A percentile compares a stretch with the other conserved stretches of the same genome.
phyloP scores from a whole-genome alignment of 2,113 vertebrate genomes.

The Micromys minutus region DNA sequence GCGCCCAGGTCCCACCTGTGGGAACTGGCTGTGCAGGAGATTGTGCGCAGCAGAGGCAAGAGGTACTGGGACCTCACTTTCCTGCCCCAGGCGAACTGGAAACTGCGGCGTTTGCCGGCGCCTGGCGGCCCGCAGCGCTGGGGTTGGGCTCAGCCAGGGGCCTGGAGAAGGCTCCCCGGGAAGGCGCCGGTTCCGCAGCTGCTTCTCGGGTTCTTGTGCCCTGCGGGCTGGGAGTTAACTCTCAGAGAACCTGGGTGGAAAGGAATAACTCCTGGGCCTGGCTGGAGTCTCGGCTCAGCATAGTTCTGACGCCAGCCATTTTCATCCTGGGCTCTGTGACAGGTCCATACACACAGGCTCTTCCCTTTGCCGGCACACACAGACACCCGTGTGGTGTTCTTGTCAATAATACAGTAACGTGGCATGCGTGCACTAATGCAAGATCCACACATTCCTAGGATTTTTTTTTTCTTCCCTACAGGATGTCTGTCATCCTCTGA shows the following conservation, averaged over 20 bases:
- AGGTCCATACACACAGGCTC: not conserved
- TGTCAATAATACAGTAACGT: not conserved
- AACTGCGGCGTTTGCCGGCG: constrained; percentile 48
- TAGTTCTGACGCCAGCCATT: not conserved
- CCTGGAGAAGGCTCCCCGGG: not conserved
- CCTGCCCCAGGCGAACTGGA: constrained; percentile 56
- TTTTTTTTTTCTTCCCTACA: not conserved
- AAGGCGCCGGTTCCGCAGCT: constrained; percentile 27
- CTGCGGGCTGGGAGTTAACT: constrained; percentile 19
- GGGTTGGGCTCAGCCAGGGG: constrained; percentile 26
- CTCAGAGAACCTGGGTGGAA: not conserved
- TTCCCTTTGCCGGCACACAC: not conserved
- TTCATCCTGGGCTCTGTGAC: not conserved
- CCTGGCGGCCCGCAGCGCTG: constrained; percentile 67
- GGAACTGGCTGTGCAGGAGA: not conserved
- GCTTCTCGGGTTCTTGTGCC: constrained; percentile 23
- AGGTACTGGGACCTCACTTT: constrained; percentile 44
- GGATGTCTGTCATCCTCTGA: not conserved
- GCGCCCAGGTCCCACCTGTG: not conserved
- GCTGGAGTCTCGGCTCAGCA: not conserved
- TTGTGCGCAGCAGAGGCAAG: not conserved
- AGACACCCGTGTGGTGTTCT: not conserved
- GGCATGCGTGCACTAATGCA: not conserved
- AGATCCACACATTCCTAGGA: not conserved
- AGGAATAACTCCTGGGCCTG: not conserved